Percentiles rank a stretch among this genome's conserved stretches.
Evolutionary conservation across 1,140 invertebrate genomes (phyloP).

Genomic region (Bombus balteatus): DNA sequence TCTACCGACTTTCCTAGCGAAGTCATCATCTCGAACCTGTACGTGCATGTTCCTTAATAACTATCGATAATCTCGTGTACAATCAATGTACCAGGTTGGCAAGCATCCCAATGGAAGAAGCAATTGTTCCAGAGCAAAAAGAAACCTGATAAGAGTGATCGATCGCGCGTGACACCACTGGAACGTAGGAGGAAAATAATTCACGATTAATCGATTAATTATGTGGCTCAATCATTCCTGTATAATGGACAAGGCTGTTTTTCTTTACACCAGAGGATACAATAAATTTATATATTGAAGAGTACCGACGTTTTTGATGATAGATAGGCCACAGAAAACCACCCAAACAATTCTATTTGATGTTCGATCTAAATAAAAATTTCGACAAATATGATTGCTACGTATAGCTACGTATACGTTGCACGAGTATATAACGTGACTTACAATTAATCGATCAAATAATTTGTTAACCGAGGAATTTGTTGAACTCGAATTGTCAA

Average conservation of each 20-base stretch:
- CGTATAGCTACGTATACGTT: no score
- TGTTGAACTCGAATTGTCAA: no score
- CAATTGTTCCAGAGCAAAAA: neutral
- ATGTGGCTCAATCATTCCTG: neutral
- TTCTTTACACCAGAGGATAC: neutral
- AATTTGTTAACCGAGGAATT: no score
- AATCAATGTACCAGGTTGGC: conserved; percentile 13
- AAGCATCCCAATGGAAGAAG: neutral
- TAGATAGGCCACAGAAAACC: neutral
- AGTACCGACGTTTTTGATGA: neutral
- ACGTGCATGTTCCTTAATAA: neutral
- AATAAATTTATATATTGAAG: neutral
- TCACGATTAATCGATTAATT: neutral
- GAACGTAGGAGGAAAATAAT: neutral
- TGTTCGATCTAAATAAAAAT: neutral
- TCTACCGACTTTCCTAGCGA: neutral
- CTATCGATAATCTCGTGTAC: neutral
- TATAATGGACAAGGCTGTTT: neutral
- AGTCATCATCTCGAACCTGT: conserved; percentile 29
- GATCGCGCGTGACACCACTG: neutral
- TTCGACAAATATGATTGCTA: neutral
- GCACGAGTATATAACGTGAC: neutral
- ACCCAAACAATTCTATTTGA: no score
- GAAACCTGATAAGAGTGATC: neutral
- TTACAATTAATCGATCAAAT: neutral